Conservation (phyloP, 2,888 invertebrate genomes). For the Thymelicus sylvestris region DNA sequence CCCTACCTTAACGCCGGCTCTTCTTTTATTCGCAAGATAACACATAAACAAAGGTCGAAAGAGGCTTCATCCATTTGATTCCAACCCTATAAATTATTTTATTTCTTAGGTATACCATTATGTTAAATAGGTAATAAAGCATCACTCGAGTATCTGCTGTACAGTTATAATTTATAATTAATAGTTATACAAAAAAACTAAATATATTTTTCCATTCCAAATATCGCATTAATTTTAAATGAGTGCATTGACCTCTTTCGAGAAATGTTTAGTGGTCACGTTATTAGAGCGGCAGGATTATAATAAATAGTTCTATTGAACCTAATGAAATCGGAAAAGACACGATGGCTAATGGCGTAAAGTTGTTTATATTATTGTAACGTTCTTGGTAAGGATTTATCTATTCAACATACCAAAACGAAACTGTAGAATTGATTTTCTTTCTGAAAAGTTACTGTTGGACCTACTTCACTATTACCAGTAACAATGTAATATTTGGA, state of each 20-base stretch:
- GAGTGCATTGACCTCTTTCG: conserved; percentile 46
- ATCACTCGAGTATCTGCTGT: neutral
- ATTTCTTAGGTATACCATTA: no score
- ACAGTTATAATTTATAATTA: neutral
- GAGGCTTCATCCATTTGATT: no score
- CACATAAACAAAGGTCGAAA: no score
- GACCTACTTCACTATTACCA: no score
- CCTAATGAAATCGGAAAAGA: conserved; percentile 56
- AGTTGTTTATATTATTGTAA: conserved; percentile 51
- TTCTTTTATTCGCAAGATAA: no score
- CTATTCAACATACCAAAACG: neutral
- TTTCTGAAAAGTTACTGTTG: no score
- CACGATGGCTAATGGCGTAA: conserved; percentile 45
- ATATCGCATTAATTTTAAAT: conserved; percentile 27
- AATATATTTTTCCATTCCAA: conserved; percentile 6
- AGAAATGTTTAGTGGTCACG: conserved; percentile 42
- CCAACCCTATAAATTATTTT: no score
- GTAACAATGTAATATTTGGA: no score
- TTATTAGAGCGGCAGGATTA: conserved; percentile 49
- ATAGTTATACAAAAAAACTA: neutral
- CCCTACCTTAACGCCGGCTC: no score
- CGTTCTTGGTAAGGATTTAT: conserved; percentile 9
- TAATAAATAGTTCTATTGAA: conserved; percentile 72
- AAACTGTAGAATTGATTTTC: no score
- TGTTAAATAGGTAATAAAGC: no score